Base-by-base conservation (phyloP, 2,113 vertebrate genomes). In the Coptodon bakossiorum region DNA sequence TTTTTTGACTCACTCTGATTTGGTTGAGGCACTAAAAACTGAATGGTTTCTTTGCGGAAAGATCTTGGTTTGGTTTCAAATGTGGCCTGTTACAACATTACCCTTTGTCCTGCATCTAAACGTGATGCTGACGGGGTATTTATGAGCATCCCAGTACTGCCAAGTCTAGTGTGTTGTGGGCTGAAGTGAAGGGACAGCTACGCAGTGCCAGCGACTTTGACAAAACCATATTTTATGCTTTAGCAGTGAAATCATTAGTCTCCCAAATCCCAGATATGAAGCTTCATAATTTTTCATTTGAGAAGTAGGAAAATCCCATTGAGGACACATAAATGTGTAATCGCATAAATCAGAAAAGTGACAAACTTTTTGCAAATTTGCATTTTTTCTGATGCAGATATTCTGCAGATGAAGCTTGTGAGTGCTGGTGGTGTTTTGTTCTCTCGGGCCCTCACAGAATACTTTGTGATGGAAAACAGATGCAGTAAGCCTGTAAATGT, bases 381-480 rank as follows among this genome's bases (percentile, higher is more conserved):
- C 71, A 27, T 73, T 27, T 73, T 16, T 48, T 19, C 19, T 29
- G 71, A 27, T 76, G 6, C 43, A 31, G 1, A 10, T 34, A 9
- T 85, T 24, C 31, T 31, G 5, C 80, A 45, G 48, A 53, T 48
- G 61, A 40, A 13, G 31, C 8, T 9, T 6, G 27, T 40, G 16
- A 79, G 17, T 54, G 1, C 34, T 57, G 36, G 19, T n/a, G 27
- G 48, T 68, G 54, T 5, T 43, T 80, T 81, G 68, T 80, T 81
- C 82, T 50, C 73, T 31, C 2, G 4, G 73, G 71, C 5, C 19
- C 40, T 16, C 50, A 16, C 81, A 56, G 83, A 38, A 68, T 27
- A 16, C 50, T 56, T 8, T n/a, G 53, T 50, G 40, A 93, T 90
- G 88, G 89, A 90, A 92, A 94, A 34, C 94, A 94, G 79, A 94